Evolutionary conservation across 64 coral and sea anemone genomes (phyloP), one percentile per base, ranked within the genome.

Genomic region (Exaiptasia diaphana): DNA sequence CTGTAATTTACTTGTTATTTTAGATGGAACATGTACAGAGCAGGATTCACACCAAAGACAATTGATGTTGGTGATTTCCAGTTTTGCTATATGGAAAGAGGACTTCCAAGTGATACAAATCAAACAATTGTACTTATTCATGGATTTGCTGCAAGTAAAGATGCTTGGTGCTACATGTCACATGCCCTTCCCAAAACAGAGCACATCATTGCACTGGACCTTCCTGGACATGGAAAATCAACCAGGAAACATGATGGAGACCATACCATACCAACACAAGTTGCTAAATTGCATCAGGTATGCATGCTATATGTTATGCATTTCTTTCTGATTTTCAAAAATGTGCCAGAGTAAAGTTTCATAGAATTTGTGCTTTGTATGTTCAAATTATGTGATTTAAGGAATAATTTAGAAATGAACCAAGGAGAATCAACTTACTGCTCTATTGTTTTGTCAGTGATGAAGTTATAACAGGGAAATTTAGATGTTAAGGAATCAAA

Each of bases 241-340:
- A 95, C 91, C 5, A 73, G 91, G 0, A 89, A 90, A 56, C 73
- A 95, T 56, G 69, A 85, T n/a, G 91, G 87, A 10, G 81, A 95
- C 41, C 86, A 89, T 37, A 71, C 78, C 37, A 45, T 95, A n/a
- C 80, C 86, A 10, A 73, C 86, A 28, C 86, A 85, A 80, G 91
- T 95, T 21, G 74, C 79, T 24, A 95, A 89, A 53, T 80, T 95
- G n/a, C 91, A 95, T 74, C 86, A 95, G 86, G 91, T 95, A 73
- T 42, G 45, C 15, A 0, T 55, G 18, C n/a, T 52, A 12, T 52
- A 74, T 29, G 14, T 22, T 38, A 44, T 38, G 24, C 4, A 33
- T 5, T 4, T 30, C 5, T 61, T 1, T 37, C 23, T n/a, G 26
- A 34, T 64, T 17, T 23, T 28, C 2, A 68, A 68, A 32, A 23